Evolutionary conservation across 2,797 vertebrate species (phyloP), one percentile per base, ranked within the genome.

Genomic region (Myripristis jacobus): DNA sequence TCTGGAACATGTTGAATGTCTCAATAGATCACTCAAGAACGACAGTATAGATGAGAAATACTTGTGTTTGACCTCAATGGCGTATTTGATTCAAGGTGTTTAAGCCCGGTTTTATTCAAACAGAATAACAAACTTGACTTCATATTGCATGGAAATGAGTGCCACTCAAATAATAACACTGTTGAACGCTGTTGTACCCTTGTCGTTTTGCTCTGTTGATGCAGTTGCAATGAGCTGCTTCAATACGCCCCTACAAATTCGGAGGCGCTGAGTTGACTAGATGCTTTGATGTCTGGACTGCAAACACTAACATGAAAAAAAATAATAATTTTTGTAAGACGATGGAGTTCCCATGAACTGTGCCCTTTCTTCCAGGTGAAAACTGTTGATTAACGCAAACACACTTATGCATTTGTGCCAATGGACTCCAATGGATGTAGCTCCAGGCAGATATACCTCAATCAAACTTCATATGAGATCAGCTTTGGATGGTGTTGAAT

Each of bases 201-300:
- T 81, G 73, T 19, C 73, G 77, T 74, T 80, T 82, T 80, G 76
- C 71, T 70, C 63, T 66, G 70, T 82, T 85, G 77, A 80, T 82
- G 75, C 60, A 65, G 52, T 75, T 71, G 62, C 85, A 90, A 81
- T 80, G 76, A 85, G 84, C 63, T 56, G 69, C 61, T 78, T 79
- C 64, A 80, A 81, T 80, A 66, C 79, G 50, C 29, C 69, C 59
- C 21, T 56, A 67, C 60, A 78, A 80, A 82, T 82, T 82, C 44
- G 1, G 13, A 43, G 44, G 46, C 59, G 61, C 51, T 38, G 58
- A 72, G 71, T 76, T 73, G 61, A 70, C 66, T 81, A 63, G 62
- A 48, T 82, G 70, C 84, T 80, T 84, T 84, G 60, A 80, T 77
- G 75, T 77, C 47, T 77, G 76, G 43, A 77, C 22, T 77, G 56